Conservation (phyloP, 92 coral and sea anemone species). For the Phenganax subtilis region DNA sequence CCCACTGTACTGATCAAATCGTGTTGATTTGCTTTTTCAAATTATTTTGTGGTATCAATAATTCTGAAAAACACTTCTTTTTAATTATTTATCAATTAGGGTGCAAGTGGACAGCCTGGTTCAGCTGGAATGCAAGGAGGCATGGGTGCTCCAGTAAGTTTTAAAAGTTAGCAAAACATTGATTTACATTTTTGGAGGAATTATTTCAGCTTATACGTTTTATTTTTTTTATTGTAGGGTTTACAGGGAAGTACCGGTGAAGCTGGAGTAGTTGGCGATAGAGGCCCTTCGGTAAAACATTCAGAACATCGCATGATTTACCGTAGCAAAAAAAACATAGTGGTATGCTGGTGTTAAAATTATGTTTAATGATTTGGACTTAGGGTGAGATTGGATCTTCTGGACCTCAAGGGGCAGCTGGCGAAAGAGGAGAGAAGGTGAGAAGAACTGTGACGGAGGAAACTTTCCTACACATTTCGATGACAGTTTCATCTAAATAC, state of each 20-base stretch:
- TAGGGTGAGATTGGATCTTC: slow-evolving; percentile 28
- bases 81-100: background rate
- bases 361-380: background rate
- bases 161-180: background rate
- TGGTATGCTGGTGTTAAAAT: background rate
- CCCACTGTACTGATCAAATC: too few species aligned
- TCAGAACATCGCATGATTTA: background rate
- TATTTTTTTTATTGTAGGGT: slow-evolving; percentile 4
- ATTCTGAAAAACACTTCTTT: background rate
- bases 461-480: too few species aligned
- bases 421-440: slow-evolving; percentile 24
- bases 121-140: background rate
- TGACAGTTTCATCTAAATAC: too few species aligned
- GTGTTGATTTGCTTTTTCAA: background rate
- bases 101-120: slow-evolving; percentile 5
- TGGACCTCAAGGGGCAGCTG: slow-evolving; percentile 22
- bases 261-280: slow-evolving; percentile 20
- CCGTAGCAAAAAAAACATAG: background rate
- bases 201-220: background rate
- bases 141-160: slow-evolving; percentile 7
- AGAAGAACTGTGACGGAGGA: background rate
- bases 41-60: background rate
- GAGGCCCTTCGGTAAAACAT: slow-evolving; percentile 21
- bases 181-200: background rate
- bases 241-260: slow-evolving; percentile 9